Conservation (phyloP, 2,888 invertebrate genomes). For the Chorisops tibialis region DNA sequence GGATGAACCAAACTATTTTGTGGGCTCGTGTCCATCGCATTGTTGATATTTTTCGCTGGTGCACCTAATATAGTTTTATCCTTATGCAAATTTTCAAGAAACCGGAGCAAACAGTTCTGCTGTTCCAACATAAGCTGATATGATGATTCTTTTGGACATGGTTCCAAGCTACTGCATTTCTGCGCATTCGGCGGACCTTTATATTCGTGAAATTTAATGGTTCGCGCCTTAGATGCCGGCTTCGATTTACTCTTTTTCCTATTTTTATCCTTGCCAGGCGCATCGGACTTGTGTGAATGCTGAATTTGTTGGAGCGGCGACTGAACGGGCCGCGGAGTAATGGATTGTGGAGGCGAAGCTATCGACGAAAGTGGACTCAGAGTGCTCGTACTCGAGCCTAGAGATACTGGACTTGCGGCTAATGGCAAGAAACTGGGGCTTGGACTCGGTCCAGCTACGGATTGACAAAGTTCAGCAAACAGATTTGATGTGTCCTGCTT, state of each 20-base stretch:
- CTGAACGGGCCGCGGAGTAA: conserved; percentile 57
- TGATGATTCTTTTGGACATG: conserved; percentile 64
- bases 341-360: conserved; percentile 58
- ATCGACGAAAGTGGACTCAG: conserved; percentile 65
- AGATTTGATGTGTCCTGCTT: conserved; percentile 52
- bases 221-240: conserved; percentile 74
- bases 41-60: conserved; percentile 55
- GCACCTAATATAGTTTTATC: conserved; percentile 78
- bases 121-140: conserved; percentile 91
- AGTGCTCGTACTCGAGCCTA: conserved; percentile 65
- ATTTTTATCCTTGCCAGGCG: conserved; percentile 74
- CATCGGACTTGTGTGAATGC: conserved; percentile 54
- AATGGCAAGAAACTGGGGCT: conserved; percentile 55
- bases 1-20: conserved; percentile 39
- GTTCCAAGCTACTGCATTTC: conserved; percentile 57
- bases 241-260: conserved; percentile 79
- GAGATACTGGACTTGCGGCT: conserved; percentile 52
- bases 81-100: conserved; percentile 78
- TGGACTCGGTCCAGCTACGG: conserved; percentile 52
- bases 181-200: conserved; percentile 91
- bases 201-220: conserved; percentile 96
- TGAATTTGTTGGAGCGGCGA: conserved; percentile 42
- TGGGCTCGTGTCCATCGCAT: conserved; percentile 28
- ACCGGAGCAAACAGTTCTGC: conserved; percentile 82
- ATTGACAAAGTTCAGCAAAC: conserved; percentile 61